Base-by-base conservation (phyloP, 2,113 vertebrate species). In the Sceloporus tristichus region DNA sequence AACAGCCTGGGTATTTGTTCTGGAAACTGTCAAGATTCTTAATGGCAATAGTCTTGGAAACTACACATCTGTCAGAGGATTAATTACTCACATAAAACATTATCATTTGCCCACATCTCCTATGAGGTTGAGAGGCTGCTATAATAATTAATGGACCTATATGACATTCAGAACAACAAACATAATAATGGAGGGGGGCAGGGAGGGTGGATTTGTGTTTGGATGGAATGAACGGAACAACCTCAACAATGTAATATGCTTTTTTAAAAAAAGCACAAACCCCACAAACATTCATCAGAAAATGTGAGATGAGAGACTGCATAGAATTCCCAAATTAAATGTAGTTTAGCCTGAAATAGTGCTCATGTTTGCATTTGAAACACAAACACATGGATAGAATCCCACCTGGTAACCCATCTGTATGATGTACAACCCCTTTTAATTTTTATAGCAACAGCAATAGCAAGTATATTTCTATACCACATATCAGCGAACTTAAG, bases 51-150 rank as follows among this genome's bases (percentile, higher is more conserved):
- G 94, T 93, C 96, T 95, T 95, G 94, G 96, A 97, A 96, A 96
- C 94, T 92, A 92, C 94, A 91, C 96, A 96, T 96, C 96, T 97
- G 97, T 92, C 89, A 87, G 89, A 92, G 93, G 94, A 96, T 97
- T 97, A 97, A 97, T 97, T 97, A 96, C 92, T 95, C 89, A 92
- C 94, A 96, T 97, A 95, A 97, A 97, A 95, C 94, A 95, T 96
- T 96, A 96, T 96, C 95, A 96, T 97, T 96, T 96, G 90, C 92
- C 85, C 92, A 94, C 90, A 94, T 97, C 92, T 96, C 94, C 92
- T 94, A 8, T 91, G 96, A 95, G 95, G 89, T 95, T 95, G 86
- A 91, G 91, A 86, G 70, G 29, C 93, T 95, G 94, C 95, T 92
- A 23, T 87, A 92, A 95, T 96, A 95, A 97, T 94, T 94, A 94